These are phyloP conservation scores for Helarctos malayanus DNA, from an alignment of 2,797 vertebrate genomes.

Conservation along the genomic window DNA sequence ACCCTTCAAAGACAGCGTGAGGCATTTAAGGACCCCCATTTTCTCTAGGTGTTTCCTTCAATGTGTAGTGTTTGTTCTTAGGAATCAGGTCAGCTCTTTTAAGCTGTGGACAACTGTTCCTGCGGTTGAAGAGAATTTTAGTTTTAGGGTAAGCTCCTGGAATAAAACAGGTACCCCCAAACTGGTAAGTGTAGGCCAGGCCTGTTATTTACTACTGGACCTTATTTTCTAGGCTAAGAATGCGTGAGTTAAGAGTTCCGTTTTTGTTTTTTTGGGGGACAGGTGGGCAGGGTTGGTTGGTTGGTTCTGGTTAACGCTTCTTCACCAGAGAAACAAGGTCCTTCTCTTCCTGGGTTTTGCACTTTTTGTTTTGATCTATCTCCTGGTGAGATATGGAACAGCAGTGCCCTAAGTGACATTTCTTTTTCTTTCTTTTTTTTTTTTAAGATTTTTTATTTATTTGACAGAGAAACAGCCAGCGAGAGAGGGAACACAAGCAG, in stretches of 20 bases:
- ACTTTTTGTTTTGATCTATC: not conserved
- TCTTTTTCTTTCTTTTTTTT: not conserved
- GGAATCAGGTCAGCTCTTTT: not conserved
- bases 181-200: not conserved
- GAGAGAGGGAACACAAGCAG: too few relatives aligned
- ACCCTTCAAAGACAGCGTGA: not conserved
- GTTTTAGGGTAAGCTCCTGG: not conserved
- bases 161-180: not conserved
- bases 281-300: not conserved
- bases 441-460: too few relatives aligned
- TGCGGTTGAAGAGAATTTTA: not conserved
- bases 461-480: too few relatives aligned
- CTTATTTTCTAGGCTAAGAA: not conserved
- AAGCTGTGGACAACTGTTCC: not conserved
- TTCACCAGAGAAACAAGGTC: not conserved
- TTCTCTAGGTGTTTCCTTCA: not conserved
- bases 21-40: not conserved
- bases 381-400: not conserved
- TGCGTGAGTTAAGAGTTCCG: not conserved
- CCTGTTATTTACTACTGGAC: not conserved
- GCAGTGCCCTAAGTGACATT: not conserved
- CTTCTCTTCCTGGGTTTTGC: not conserved
- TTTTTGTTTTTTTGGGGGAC: not conserved
- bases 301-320: constrained; percentile 5
- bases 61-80: not conserved